A percentile compares a stretch with the other conserved stretches of the same genome.
phyloP scores from a whole-genome alignment of 1,140 invertebrate genomes.

The Atta colombica region DNA sequence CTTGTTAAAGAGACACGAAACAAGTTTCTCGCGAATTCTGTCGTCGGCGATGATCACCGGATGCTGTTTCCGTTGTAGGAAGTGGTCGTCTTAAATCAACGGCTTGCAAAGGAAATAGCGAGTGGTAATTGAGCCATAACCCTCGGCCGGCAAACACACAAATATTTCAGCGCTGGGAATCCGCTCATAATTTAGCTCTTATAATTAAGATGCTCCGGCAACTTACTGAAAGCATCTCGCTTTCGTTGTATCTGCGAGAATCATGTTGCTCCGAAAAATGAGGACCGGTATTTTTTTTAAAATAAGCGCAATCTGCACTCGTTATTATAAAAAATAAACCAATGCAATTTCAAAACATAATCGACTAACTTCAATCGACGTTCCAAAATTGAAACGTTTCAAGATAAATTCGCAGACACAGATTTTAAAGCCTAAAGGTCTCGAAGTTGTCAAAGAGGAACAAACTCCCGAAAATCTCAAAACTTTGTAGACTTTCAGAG shows the following conservation, averaged over 20 bases:
- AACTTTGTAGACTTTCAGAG: not conserved
- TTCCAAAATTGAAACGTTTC: not conserved
- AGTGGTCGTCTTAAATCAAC: slow-evolving; percentile 82
- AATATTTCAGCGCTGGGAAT: slow-evolving; percentile 83
- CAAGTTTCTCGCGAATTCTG: slow-evolving; percentile 63
- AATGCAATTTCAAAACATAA: not conserved
- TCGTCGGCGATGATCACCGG: slow-evolving; percentile 62
- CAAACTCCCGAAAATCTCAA: not conserved
- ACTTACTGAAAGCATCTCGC: slow-evolving; percentile 54
- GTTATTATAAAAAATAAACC: slow-evolving; percentile 4
- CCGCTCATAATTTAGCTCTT: slow-evolving; percentile 81
- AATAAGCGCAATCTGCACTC: slow-evolving; percentile 19
- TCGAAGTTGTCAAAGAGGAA: not conserved
- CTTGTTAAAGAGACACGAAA: slow-evolving; percentile 49
- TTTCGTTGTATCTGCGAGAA: slow-evolving; percentile 64
- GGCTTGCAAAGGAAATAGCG: slow-evolving; percentile 82
- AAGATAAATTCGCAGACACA: not conserved
- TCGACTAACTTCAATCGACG: not conserved
- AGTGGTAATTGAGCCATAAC: slow-evolving; percentile 85
- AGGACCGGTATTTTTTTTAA: not conserved
- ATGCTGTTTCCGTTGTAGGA: slow-evolving; percentile 65
- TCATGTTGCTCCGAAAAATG: slow-evolving; percentile 63
- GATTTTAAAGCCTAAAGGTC: not conserved
- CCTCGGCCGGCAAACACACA: slow-evolving; percentile 80
- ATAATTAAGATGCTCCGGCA: slow-evolving; percentile 80